Evolutionary conservation across 2,888 invertebrate species (phyloP), one percentile per base, ranked within the genome.

Genomic region (Polyommatus iphigenia): DNA sequence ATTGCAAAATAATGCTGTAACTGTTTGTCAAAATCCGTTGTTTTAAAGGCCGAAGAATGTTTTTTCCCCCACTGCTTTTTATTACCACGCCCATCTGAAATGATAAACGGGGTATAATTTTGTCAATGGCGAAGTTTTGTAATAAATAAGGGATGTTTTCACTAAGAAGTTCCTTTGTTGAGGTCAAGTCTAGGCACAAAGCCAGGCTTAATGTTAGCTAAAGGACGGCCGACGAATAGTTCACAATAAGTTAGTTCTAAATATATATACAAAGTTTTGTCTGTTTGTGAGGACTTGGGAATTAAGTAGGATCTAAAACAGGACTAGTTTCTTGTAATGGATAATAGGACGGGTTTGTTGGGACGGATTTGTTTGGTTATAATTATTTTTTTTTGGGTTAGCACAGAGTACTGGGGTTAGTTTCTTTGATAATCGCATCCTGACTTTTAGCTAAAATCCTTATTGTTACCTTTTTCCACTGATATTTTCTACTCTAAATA

Each of bases 111-210:
- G 15, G 73, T 20, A 29, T 36, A 24, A 32, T 57, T 77, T 46
- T 57, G 46, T 41, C 24, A 78, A 73, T 78, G 78, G 62, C 73
- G 18, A 78, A 78, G 73, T 78, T 75, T 75, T 59, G 57, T 73
- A 57, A 78, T 78, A 78, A 78, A 73, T 73, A 78, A 32, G 73
- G 59, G 73, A 75, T 75, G 75, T 75, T 78, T 78, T 78, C 78
- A 78, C 62, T 73, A 73, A 78, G 59, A 62, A 75, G 78, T 78
- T 78, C 73, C 57, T 85, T 85, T 84, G 83, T 82, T 80, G 81
- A 83, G 82, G 81, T 81, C 82, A 83, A 82, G 82, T 85, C 83
- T 82, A 80, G 83, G 81, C 82, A 82, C 82, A 82, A 81, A 81
- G 77, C 79, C 79, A 79, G 80, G 81, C 80, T 82, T 80, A 80